Evolutionary conservation across 2,888 invertebrate species (phyloP).

Genomic region (Onchidella celtica): DNA sequence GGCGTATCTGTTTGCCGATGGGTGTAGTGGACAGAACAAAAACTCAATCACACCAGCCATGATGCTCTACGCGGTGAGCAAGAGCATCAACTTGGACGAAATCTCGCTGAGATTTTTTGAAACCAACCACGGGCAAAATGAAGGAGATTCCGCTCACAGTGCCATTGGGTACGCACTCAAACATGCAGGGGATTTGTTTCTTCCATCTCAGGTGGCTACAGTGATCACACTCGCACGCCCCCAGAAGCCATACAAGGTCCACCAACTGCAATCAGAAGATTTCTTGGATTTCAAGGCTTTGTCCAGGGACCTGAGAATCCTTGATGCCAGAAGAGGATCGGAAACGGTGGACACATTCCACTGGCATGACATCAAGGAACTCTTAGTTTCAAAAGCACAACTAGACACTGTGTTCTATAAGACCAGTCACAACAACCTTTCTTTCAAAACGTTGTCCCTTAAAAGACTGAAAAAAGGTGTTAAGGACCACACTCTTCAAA

Average conservation of each 20-base stretch:
- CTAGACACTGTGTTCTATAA: background rate
- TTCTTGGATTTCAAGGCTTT: slow-evolving; percentile 9
- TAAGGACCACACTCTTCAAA: background rate
- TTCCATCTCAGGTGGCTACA: background rate
- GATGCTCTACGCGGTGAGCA: background rate
- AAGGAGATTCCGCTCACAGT: slow-evolving; percentile 22
- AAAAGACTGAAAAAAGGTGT: background rate
- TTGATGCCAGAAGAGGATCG: background rate
- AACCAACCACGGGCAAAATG: slow-evolving; percentile 4
- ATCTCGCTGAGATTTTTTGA: slow-evolving; percentile 27
- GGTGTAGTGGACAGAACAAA: slow-evolving; percentile 11
- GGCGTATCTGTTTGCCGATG: slow-evolving; percentile 14
- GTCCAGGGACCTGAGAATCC: background rate
- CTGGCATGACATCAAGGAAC: background rate
- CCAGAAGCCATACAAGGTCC: slow-evolving; percentile 6
- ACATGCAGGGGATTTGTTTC: slow-evolving; percentile 20
- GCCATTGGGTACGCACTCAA: slow-evolving; percentile 5
- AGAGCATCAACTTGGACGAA: background rate
- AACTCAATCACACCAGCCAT: no score
- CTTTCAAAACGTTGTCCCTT: background rate
- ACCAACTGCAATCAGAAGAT: slow-evolving; percentile 3
- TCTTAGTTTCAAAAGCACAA: background rate
- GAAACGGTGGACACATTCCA: background rate
- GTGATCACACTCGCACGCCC: background rate
- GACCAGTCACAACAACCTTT: background rate